Evolutionary conservation across 2,113 vertebrate genomes (phyloP).

Genomic region (Dendropsophus ebraccatus): DNA sequence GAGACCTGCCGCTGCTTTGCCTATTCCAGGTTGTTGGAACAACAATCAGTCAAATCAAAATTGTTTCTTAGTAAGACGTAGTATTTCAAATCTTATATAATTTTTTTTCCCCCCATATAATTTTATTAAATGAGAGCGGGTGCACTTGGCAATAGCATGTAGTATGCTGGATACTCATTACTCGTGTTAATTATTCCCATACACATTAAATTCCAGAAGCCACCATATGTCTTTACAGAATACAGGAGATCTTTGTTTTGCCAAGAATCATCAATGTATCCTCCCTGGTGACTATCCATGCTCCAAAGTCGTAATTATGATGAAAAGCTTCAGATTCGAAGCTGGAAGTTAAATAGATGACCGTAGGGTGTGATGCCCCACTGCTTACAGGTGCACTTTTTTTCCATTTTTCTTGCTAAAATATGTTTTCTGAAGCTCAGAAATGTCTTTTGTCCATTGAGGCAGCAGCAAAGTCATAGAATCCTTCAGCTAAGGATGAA

Average conservation of each 20-base stretch:
- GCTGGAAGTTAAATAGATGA: constrained; percentile 44
- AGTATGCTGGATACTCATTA: constrained; percentile 14
- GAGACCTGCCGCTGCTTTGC: neutral
- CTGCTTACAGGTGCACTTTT: constrained; percentile 50
- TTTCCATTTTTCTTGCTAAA: neutral
- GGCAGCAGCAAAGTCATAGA: neutral
- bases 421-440: constrained; percentile 27
- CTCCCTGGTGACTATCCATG: constrained; percentile 26
- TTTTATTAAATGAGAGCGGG: neutral
- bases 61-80: neutral
- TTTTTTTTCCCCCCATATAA: neutral
- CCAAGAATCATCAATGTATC: constrained; percentile 34
- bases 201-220: constrained; percentile 14
- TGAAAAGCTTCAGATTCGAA: constrained; percentile 14
- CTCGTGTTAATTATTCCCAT: constrained; percentile 16
- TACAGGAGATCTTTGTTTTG: constrained; percentile 23
- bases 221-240: constrained; percentile 23
- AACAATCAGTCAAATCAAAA: neutral
- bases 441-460: constrained; percentile 21
- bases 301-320: constrained; percentile 42
- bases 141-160: neutral
- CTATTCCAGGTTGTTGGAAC: neutral
- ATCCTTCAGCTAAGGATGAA: neutral
- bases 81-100: neutral
- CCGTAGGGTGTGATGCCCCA: constrained; percentile 35